Conservation (phyloP, 2,888 invertebrate genomes). For the Temnothorax rugatulus region DNA sequence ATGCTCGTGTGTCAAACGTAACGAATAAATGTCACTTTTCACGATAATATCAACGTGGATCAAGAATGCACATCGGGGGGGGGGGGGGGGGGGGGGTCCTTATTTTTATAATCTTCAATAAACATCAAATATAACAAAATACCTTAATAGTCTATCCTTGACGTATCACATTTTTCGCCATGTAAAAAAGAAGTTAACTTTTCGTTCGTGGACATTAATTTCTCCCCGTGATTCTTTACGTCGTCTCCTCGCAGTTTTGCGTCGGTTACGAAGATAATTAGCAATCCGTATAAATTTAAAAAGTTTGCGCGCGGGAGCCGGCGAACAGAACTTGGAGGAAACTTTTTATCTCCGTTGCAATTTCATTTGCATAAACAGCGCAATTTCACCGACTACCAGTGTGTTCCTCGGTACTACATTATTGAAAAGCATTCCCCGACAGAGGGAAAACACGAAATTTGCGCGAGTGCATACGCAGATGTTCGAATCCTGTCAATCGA, state of each 20-base stretch:
- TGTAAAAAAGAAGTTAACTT: not conserved
- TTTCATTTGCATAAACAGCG: slow-evolving; percentile 60
- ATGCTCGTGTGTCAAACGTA: not conserved
- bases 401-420: slow-evolving; percentile 26
- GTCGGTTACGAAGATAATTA: slow-evolving; percentile 42
- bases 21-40: not conserved
- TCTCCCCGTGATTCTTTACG: not conserved
- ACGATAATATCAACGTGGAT: not conserved
- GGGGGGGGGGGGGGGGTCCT: not conserved
- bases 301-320: slow-evolving; percentile 35
- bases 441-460: slow-evolving; percentile 21
- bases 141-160: not conserved
- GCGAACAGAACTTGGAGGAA: slow-evolving; percentile 28
- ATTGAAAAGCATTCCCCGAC: slow-evolving; percentile 28
- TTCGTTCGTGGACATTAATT: not conserved
- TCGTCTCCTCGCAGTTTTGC: slow-evolving; percentile 26
- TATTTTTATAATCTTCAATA: not conserved
- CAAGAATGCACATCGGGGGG: no score
- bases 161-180: not conserved
- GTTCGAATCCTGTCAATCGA: slow-evolving; percentile 30
- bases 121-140: not conserved
- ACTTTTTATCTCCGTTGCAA: slow-evolving; percentile 54
- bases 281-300: slow-evolving; percentile 52
- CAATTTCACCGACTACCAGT: slow-evolving; percentile 40
- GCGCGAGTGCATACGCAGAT: not conserved